Base-by-base conservation (phyloP, 2,888 invertebrate species). In the Nephrotoma flavescens region DNA sequence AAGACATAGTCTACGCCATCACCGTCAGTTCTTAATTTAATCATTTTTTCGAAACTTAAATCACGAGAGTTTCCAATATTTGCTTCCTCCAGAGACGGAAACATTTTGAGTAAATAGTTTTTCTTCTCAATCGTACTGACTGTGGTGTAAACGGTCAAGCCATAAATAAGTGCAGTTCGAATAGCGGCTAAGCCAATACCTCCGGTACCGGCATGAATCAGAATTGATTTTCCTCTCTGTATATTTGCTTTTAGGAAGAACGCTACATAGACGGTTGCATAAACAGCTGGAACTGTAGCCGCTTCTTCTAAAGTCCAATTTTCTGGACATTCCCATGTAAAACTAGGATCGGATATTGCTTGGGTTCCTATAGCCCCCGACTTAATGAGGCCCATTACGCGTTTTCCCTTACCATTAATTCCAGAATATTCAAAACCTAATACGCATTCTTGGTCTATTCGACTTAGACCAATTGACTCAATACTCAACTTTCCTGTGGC, bases 11-110 rank as follows among this genome's bases (percentile, higher is more conserved):
- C 97, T 0, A 99, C 98, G 52, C 98, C 98, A 88, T 93, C 93
- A 12, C 98, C 98, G 6, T 95, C 93, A 0, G 98, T 98, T 89
- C 95, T 94, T 86, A 93, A 93, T 89, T 95, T 93, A 87, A 99
- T 94, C 94, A 98, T 95, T 88, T 95, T 94, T 90, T 98, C 98
- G 91, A 99, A 99, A 0, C 95, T 94, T 0, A 95, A 93, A 90
- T 97, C 96, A 89, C 97, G 94, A 7, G 98, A 97, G 91, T 97
- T 97, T 31, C 97, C 96, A 89, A 99, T 97, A 89, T 97, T 94
- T 57, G 42, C 15, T 45, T 85, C 85, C 91, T 94, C 93, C 0
- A 94, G 90, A 88, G 92, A 89, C 0, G 93, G 93, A 88, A 92
- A 93, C 0, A 89, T 90, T 15, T 92, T 91, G 89, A 93, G 92